Base-by-base conservation (phyloP, 64 coral and sea anemone species). In the Acropora tenuis region DNA sequence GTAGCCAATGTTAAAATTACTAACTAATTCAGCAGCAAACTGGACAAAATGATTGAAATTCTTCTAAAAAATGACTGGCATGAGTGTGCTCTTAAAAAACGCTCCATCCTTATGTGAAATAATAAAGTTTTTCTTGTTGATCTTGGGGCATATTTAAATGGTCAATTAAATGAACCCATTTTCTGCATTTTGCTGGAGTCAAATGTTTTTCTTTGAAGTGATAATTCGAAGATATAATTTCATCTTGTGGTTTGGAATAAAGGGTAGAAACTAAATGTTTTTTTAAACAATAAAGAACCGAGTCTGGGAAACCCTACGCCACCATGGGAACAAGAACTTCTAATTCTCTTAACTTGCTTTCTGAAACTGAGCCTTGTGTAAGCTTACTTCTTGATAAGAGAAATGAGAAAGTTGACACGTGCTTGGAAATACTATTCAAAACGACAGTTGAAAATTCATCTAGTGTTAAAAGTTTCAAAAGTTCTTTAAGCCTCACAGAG, bases 81-180 rank as follows among this genome's bases (percentile, higher is more conserved):
- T 80, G 78, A 80, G 45, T 55, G 57, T 59, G 48, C 69, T 59
- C 47, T 80, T 80, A 50, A 80, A 80, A 49, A 80, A 41, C 8
- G 53, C 20, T 48, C 78, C 78, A 55, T 80, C 57, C 52, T 84
- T 46, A 18, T 84, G 50, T 61, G 57, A 66, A 45, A 84, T 45
- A 67, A 66, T 17, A 66, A 63, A 63, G 52, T 67, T 15, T 84
- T 53, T 41, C 69, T 48, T 57, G 50, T 75, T 74, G 69, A 75
- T 88, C 74, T 88, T 88, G 68, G 41, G 47, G 69, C 71, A 55
- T 75, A 55, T 88, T 88, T 88, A 88, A 88, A 59, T 88, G 69
- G 74, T 88, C 85, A 74, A 88, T 88, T 9, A 88, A 88, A 16
- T 88, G 41, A 43, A 75, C 74, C 65, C 19, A 73, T 55, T 75